A percentile compares a stretch with the other conserved stretches of the same genome.
Conservation (phyloP, 2,797 vertebrate species). For the Xenops minutus region DNA sequence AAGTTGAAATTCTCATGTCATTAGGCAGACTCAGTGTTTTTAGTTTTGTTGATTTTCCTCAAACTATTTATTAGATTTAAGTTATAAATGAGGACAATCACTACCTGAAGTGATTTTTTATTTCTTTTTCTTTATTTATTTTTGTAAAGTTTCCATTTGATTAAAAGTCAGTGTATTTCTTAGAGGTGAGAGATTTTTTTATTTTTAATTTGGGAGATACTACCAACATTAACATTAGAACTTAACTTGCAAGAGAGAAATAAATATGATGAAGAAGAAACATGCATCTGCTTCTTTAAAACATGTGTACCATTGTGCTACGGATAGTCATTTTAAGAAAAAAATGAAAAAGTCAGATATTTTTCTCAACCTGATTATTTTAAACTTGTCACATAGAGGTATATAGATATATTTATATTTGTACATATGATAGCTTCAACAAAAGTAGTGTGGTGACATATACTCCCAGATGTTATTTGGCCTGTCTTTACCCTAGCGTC, state of each 20-base stretch:
- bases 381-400: background rate
- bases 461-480: background rate
- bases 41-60: background rate
- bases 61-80: background rate
- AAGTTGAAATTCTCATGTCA: background rate
- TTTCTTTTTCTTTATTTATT: background rate
- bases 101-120: background rate
- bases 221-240: background rate
- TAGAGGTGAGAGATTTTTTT: background rate
- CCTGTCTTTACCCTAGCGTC: background rate
- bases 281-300: background rate
- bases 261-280: background rate
- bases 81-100: background rate
- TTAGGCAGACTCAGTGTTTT: background rate
- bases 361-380: background rate
- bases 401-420: background rate
- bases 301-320: background rate
- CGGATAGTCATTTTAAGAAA: background rate
- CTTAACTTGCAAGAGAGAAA: background rate
- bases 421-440: background rate
- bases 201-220: background rate
- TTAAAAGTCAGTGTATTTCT: background rate
- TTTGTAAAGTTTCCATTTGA: background rate
- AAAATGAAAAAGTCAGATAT: background rate
- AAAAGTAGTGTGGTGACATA: background rate